Evolutionary conservation across 2,888 invertebrate genomes (phyloP), one percentile per base, ranked within the genome.

Genomic region (Lydus trimaculatus): DNA sequence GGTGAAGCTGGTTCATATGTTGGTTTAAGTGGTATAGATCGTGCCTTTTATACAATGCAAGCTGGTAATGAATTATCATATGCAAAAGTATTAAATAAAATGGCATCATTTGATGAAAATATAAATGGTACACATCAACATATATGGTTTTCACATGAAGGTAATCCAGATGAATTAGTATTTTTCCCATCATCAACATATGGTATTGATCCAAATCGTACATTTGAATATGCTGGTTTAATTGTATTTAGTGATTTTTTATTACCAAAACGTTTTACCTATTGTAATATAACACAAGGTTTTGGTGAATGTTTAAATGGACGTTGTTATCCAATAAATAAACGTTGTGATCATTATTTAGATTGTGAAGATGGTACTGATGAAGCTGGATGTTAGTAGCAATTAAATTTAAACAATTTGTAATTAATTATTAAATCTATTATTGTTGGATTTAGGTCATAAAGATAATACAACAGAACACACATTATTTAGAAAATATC

Each of bases 1-100:
- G 97, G 98, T 15, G 95, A 97, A 83, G 97, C 98, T 0, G 97
- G 98, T 13, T 93, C 98, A 0, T 97, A 96, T 84, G 96, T 98
- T 6, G 97, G 95, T 0, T 89, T 98, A 20, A 95, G 96, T 0
- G 98, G 93, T 63, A 92, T 97, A 71, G 96, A 96, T 84, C 90
- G 93, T 79, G 92, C 95, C 28, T 94, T 96, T 84, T 96, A 94
- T 85, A 92, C 94, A 8, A 95, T 97, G 94, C 96, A 96, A 87
- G 95, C 96, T 15, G 96, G 96, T 61, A 96, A 96, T 84, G 96
- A 96, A 80, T 87, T 97, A 67, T 92, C 94, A 0, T 95, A 96
- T 80, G 93, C 95, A 0, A 93, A 94, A 86, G 92, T 94, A 31
- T 91, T 96, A 75, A 90, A 91, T 0, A 95, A 95, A 86, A 96